Conservation (phyloP, 2,888 invertebrate genomes). For the Lasioglossum lativentre region DNA sequence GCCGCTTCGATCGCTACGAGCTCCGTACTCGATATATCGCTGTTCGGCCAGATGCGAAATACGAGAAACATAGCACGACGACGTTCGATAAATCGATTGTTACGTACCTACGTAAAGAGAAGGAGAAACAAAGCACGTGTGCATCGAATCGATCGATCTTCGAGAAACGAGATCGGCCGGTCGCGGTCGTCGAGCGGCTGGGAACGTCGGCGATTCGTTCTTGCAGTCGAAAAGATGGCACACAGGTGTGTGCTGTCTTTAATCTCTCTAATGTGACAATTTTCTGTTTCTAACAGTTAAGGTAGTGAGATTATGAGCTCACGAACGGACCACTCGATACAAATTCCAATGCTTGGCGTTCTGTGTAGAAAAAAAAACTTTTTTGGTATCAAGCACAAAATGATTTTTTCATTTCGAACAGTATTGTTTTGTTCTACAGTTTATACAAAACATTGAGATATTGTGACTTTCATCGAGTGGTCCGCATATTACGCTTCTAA, state of each 20-base stretch:
- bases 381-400: no score
- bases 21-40: neutral
- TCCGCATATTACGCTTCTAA: no score
- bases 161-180: constrained; percentile 9
- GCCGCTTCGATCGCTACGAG: neutral
- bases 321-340: no score
- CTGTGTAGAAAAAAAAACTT: no score
- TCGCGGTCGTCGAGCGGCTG: neutral
- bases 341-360: no score
- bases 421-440: no score
- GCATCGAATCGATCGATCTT: neutral
- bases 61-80: neutral
- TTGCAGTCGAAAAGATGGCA: neutral
- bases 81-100: neutral
- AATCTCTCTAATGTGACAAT: neutral
- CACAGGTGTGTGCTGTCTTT: neutral
- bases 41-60: neutral
- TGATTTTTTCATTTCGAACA: no score
- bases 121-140: constrained; percentile 18
- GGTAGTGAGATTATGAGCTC: no score
- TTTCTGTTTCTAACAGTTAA: no score
- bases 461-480: no score
- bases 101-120: constrained; percentile 20
- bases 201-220: constrained; percentile 21
- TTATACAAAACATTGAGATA: no score